phyloP scores from a whole-genome alignment of 2,888 invertebrate genomes.

The Scelioninae gen. 1 region DNA sequence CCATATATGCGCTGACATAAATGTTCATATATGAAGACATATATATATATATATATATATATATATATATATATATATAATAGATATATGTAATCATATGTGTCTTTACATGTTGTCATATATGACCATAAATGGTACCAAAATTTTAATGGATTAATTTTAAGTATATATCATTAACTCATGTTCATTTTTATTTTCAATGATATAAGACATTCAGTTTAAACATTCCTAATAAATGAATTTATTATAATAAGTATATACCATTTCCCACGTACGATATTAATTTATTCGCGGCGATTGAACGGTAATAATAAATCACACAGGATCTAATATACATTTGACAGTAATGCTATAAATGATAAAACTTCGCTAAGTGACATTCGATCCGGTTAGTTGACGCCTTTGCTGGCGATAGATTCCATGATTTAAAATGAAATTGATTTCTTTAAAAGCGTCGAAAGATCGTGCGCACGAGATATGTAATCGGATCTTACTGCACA shows the following conservation, averaged over 20 bases:
- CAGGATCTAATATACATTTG: conserved; percentile 32
- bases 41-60: too few relatives aligned
- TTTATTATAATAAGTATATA: conserved; percentile 1
- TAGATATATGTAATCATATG: too few relatives aligned
- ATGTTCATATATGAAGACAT: too few relatives aligned
- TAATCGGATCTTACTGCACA: conserved; percentile 65
- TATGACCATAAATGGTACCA: too few relatives aligned
- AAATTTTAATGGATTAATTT: too few relatives aligned
- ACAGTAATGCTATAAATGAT: conserved; percentile 52
- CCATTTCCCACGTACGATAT: background rate
- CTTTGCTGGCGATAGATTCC: conserved; percentile 52
- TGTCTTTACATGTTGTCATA: too few relatives aligned
- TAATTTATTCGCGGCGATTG: conserved; percentile 31
- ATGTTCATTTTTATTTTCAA: too few relatives aligned
- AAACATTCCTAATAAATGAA: background rate
- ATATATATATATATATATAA: too few relatives aligned
- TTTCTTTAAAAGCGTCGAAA: conserved; percentile 66
- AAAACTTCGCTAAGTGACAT: conserved; percentile 59
- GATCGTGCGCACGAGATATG: conserved; percentile 59
- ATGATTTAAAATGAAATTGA: conserved; percentile 68
- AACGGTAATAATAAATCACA: conserved; percentile 27
- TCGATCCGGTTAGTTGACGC: conserved; percentile 53
- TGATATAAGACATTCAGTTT: too few relatives aligned
- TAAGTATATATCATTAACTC: too few relatives aligned
- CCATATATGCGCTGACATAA: too few relatives aligned